A percentile compares a stretch with the other conserved stretches of the same genome.
Evolutionary conservation across 2,113 vertebrate genomes (phyloP).

Genomic region (Mionectes macconnelli): DNA sequence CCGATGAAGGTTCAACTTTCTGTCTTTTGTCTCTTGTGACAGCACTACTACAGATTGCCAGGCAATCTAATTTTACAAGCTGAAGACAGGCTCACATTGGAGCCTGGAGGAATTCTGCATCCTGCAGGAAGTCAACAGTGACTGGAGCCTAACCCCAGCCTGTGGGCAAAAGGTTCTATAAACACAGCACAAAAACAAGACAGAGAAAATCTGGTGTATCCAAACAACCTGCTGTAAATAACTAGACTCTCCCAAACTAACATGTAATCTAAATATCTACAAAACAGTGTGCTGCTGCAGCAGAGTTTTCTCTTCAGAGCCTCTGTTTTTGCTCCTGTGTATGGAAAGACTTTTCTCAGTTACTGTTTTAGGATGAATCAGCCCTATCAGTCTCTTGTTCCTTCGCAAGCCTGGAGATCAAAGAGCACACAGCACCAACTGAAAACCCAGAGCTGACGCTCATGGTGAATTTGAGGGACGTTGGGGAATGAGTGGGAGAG

Average conservation of each 20-base stretch:
- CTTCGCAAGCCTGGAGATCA: neutral
- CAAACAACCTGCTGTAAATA: neutral
- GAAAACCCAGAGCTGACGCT: neutral
- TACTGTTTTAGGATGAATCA: neutral
- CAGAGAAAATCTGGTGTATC: neutral
- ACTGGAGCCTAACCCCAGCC: neutral
- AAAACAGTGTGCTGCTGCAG: neutral
- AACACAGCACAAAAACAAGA: neutral
- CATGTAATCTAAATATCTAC: neutral
- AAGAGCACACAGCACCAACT: neutral
- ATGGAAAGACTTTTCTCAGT: neutral
- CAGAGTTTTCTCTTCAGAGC: neutral
- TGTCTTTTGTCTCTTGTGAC: neutral
- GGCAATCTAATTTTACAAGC: constrained; percentile 22
- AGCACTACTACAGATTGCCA: neutral
- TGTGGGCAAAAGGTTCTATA: neutral
- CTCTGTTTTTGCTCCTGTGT: neutral
- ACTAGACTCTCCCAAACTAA: neutral
- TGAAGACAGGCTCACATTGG: neutral
- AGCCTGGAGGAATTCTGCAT: neutral
- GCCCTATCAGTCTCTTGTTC: neutral
- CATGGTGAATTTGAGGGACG: neutral
- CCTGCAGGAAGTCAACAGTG: fast-evolving
- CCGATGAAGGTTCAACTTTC: neutral
- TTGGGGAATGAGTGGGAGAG: neutral